These are phyloP conservation scores for Dicerorhinus sumatrensis DNA, from an alignment of 2,113 vertebrate genomes.

Conservation along the genomic window DNA sequence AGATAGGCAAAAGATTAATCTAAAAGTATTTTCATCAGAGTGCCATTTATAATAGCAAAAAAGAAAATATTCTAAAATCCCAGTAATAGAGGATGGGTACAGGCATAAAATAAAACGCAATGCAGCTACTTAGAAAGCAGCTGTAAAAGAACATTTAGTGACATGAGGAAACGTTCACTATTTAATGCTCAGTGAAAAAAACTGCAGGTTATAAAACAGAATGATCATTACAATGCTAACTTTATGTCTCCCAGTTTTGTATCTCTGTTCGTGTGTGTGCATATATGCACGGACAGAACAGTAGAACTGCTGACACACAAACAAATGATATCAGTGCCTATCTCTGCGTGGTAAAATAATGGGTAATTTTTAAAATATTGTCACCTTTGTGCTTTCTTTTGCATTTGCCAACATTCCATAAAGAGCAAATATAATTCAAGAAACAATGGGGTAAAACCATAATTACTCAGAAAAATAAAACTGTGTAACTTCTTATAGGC, in stretches of 20 bases:
- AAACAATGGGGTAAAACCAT: not conserved
- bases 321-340: not conserved
- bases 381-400: not conserved
- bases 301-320: not conserved
- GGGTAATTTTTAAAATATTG: not conserved
- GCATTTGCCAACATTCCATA: not conserved
- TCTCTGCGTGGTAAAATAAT: not conserved
- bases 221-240: not conserved
- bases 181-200: slow-evolving; percentile 17
- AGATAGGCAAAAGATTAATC: not conserved
- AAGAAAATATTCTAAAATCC: not conserved
- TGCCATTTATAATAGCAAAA: slow-evolving; percentile 28
- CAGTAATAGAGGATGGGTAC: not conserved
- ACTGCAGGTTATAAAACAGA: not conserved
- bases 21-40: slow-evolving; percentile 16
- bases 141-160: not conserved
- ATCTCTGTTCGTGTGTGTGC: not conserved
- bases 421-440: not conserved
- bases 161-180: not conserved
- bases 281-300: not conserved
- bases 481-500: not conserved
- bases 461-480: slow-evolving; percentile 48
- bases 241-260: not conserved
- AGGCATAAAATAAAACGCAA: not conserved
- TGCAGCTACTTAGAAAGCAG: slow-evolving; percentile 12